A percentile compares a stretch with the other conserved stretches of the same genome.
Conservation (phyloP, 2,797 vertebrate genomes). For the Microctenopoma stevenorrisi region DNA sequence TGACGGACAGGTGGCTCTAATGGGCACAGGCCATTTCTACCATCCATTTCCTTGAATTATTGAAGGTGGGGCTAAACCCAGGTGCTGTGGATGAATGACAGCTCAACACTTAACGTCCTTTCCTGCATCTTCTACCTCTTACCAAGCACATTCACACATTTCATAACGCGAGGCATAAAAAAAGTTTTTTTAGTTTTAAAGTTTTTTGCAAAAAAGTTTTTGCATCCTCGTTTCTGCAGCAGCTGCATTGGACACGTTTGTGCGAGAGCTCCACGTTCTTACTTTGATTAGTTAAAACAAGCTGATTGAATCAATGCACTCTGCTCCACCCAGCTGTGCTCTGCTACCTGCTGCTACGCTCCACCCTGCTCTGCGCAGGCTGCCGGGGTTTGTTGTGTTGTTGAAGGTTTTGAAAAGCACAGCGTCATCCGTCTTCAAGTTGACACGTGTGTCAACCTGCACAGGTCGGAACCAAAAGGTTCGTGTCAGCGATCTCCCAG, state of each 20-base stretch:
- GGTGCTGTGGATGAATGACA: conserved; percentile 55
- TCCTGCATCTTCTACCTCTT: neutral
- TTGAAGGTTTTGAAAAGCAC: conserved; percentile 10
- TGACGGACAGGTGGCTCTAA: conserved; percentile 60
- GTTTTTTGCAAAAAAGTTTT: too few relatives aligned
- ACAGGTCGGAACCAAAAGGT: conserved; percentile 69
- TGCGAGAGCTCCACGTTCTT: neutral
- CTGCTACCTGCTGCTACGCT: too few relatives aligned
- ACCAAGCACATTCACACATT: neutral
- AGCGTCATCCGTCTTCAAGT: conserved; percentile 15
- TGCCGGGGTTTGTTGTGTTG: neutral
- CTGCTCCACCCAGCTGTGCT: too few relatives aligned
- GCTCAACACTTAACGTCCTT: conserved; percentile 32
- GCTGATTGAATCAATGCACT: too few relatives aligned
- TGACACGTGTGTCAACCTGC: conserved; percentile 68
- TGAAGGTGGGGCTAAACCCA: conserved; percentile 68
- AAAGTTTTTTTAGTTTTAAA: too few relatives aligned
- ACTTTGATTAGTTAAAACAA: too few relatives aligned
- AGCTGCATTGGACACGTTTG: too few relatives aligned
- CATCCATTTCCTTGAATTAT: conserved; percentile 70
- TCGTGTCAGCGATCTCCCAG: conserved; percentile 68
- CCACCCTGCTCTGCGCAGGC: too few relatives aligned
- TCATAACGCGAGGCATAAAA: neutral
- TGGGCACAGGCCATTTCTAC: conserved; percentile 50
- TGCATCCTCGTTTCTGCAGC: too few relatives aligned